Percentiles rank a stretch among this genome's conserved stretches.
These are phyloP conservation scores for Himalopsyche anomala DNA, from an alignment of 2,888 invertebrate genomes.

Conservation along the genomic window DNA sequence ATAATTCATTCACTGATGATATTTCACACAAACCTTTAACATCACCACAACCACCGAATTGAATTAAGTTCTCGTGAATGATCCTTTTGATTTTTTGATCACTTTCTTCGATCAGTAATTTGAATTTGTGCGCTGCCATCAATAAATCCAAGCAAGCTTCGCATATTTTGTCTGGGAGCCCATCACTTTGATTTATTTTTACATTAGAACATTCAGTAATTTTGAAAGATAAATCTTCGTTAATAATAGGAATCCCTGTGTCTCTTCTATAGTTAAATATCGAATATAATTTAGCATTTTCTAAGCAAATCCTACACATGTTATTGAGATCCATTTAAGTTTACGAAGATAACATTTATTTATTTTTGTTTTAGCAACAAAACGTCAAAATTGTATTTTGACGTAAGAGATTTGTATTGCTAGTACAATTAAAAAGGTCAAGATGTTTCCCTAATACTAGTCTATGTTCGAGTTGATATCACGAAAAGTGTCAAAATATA, in stretches of 20 bases:
- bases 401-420: too few species aligned
- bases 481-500: background rate
- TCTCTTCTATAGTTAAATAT: background rate
- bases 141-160: background rate
- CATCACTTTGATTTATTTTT: constrained; percentile 27
- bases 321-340: background rate
- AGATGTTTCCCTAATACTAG: too few species aligned
- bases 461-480: background rate
- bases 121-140: background rate
- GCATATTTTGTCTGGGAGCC: constrained; percentile 29
- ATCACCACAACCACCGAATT: background rate
- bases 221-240: constrained; percentile 14
- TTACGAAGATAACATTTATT: background rate
- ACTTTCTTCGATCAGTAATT: background rate
- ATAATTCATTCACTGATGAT: background rate
- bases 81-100: background rate
- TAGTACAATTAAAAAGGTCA: too few species aligned
- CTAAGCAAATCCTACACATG: constrained; percentile 16
- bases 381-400: too few species aligned
- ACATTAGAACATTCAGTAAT: constrained; percentile 5
- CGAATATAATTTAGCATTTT: background rate
- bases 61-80: background rate
- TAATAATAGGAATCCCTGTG: background rate
- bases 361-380: background rate
- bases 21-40: background rate